Conservation (phyloP, 2,113 vertebrate species). For the Myrmecobius fasciatus region DNA sequence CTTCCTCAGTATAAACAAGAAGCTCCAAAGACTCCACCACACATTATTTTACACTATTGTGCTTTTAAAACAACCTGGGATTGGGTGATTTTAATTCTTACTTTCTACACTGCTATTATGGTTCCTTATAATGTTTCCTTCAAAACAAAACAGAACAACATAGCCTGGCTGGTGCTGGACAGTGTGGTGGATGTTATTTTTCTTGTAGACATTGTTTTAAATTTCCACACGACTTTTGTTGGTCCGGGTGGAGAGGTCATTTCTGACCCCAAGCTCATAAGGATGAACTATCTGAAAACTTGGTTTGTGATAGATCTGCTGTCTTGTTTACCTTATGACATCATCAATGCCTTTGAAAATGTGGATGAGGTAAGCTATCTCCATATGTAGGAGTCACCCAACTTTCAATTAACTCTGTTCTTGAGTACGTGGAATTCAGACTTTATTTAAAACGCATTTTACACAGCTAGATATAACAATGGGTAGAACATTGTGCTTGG, state of each 20-base stretch:
- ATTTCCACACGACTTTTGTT: constrained; percentile 98
- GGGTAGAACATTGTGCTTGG: neutral
- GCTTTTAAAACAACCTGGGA: constrained; percentile 99
- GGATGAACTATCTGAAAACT: constrained; percentile 99
- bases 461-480: neutral
- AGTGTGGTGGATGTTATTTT: constrained; percentile 99
- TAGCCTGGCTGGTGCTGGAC: constrained; percentile 98
- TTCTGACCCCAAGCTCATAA: constrained; percentile 96
- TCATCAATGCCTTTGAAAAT: constrained; percentile 99
- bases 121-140: constrained; percentile 98
- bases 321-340: constrained; percentile 99
- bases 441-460: neutral
- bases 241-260: constrained; percentile 98
- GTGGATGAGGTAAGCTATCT: constrained; percentile 93
- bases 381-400: neutral
- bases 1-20: constrained; percentile 99
- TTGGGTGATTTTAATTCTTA: constrained; percentile 98
- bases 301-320: constrained; percentile 99
- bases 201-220: constrained; percentile 97
- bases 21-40: constrained; percentile 97
- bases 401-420: neutral
- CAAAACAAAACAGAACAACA: constrained; percentile 98
- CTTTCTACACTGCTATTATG: constrained; percentile 99
- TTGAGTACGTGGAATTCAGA: neutral
- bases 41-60: constrained; percentile 98